phyloP scores from a whole-genome alignment of 2,888 invertebrate species.

The Caenorhabditis sinica region DNA sequence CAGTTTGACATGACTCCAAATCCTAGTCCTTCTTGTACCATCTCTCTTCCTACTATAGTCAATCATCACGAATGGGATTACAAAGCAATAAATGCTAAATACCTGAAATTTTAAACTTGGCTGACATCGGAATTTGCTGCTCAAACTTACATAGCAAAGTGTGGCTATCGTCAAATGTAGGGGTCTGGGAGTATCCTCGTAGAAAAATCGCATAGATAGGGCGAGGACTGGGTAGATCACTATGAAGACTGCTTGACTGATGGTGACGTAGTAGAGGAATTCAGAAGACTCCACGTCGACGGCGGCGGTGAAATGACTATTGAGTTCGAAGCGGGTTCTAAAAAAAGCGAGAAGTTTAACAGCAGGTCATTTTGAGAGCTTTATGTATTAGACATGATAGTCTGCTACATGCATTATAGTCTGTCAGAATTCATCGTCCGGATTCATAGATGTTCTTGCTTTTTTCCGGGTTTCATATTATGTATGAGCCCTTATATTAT shows the following conservation, averaged over 20 bases:
- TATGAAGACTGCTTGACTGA: conserved; percentile 45
- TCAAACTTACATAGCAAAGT: conserved; percentile 33
- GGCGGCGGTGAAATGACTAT: conserved; percentile 51
- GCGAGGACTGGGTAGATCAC: conserved; percentile 43
- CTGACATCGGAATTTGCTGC: too few relatives aligned
- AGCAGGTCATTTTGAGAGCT: too few relatives aligned
- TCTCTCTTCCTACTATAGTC: conserved; percentile 17
- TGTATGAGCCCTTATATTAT: too few relatives aligned
- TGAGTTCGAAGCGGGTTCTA: conserved; percentile 56
- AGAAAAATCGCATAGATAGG: conserved; percentile 39
- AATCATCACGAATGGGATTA: conserved; percentile 45
- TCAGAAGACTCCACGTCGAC: conserved; percentile 59
- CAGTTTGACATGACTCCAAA: conserved; percentile 42
- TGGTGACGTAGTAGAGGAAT: conserved; percentile 38
- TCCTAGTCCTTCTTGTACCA: conserved; percentile 33
- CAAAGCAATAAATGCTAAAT: conserved; percentile 46
- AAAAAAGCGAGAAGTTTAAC: too few relatives aligned
- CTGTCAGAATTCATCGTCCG: too few relatives aligned
- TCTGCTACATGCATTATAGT: too few relatives aligned
- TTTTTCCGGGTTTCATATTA: too few relatives aligned
- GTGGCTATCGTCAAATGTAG: conserved; percentile 40
- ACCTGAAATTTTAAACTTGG: conserved; percentile 20
- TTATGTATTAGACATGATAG: too few relatives aligned
- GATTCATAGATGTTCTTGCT: too few relatives aligned
- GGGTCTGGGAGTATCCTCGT: conserved; percentile 27